phyloP scores from a whole-genome alignment of 1,140 invertebrate genomes.

The Drosophila ficusphila region DNA sequence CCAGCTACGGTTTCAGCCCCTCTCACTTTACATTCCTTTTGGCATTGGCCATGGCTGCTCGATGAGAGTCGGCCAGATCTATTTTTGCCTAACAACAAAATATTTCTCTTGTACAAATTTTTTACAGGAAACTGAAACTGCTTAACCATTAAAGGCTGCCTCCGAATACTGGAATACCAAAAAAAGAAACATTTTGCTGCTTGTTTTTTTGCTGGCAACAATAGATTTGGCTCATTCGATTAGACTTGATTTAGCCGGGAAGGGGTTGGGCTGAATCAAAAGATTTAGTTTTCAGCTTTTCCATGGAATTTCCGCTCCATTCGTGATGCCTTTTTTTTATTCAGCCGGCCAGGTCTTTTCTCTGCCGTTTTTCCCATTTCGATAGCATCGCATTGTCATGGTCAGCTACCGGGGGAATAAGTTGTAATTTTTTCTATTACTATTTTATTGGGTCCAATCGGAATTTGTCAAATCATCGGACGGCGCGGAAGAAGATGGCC shows the following conservation, averaged over 20 bases:
- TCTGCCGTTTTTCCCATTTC: slow-evolving; percentile 39
- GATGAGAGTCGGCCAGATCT: slow-evolving; percentile 54
- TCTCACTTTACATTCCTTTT: slow-evolving; percentile 77
- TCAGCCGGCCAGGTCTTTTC: slow-evolving; percentile 29
- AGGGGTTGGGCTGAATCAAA: slow-evolving; percentile 78
- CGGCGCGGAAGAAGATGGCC: slow-evolving; percentile 4
- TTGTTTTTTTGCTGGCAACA: slow-evolving; percentile 42
- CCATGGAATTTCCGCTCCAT: slow-evolving; percentile 78
- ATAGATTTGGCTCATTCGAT: slow-evolving; percentile 73
- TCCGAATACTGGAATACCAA: slow-evolving; percentile 35
- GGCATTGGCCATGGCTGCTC: slow-evolving; percentile 51
- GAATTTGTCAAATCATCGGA: slow-evolving; percentile 65
- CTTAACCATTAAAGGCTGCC: slow-evolving; percentile 68
- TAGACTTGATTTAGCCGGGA: slow-evolving; percentile 74
- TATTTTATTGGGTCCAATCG: slow-evolving; percentile 52
- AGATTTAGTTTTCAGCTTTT: slow-evolving; percentile 67
- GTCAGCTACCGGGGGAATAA: slow-evolving; percentile 41
- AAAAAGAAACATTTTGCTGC: slow-evolving; percentile 56
- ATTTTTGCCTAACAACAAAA: slow-evolving; percentile 81
- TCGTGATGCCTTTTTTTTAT: slow-evolving; percentile 71
- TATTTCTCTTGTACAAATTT: slow-evolving; percentile 71
- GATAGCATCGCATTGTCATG: slow-evolving; percentile 65
- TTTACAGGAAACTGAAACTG: slow-evolving; percentile 77
- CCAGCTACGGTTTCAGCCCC: slow-evolving; percentile 45
- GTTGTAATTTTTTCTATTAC: slow-evolving; percentile 26